These are phyloP conservation scores for Gymnocephalus cernua DNA, from an alignment of 2,113 vertebrate species.

Conservation along the genomic window DNA sequence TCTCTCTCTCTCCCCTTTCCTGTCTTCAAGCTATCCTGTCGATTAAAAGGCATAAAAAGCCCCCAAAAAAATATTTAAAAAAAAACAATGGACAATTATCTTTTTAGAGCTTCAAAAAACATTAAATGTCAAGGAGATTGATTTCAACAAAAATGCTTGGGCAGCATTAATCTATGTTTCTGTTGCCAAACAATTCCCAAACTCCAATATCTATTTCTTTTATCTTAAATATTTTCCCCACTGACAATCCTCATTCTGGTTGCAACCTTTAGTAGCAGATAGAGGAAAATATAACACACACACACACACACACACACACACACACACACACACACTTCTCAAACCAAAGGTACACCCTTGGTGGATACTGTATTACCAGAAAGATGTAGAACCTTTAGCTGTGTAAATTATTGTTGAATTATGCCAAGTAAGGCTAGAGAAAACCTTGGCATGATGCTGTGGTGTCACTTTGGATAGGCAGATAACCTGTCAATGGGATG, in stretches of 20 bases:
- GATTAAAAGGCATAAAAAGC: too few relatives aligned
- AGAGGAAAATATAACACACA: background rate
- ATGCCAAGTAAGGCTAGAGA: background rate
- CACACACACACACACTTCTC: too few relatives aligned
- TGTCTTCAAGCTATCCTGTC: too few relatives aligned
- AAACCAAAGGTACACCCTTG: too few relatives aligned
- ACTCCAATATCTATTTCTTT: background rate
- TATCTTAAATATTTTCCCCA: background rate
- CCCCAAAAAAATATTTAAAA: too few relatives aligned
- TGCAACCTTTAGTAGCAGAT: background rate
- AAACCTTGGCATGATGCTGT: background rate
- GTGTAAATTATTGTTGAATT: background rate
- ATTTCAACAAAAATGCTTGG: slow-evolving; percentile 15
- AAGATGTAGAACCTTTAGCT: background rate
- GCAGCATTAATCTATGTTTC: slow-evolving; percentile 4
- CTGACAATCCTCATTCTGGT: background rate
- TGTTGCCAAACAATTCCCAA: slow-evolving; percentile 5
- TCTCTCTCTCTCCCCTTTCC: too few relatives aligned
- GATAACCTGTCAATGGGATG: slow-evolving; percentile 44
- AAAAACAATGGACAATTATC: background rate
- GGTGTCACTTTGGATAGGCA: slow-evolving; percentile 5
- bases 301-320: too few relatives aligned
- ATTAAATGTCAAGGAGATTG: background rate
- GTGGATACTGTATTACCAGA: too few relatives aligned
- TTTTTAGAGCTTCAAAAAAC: background rate